phyloP scores from a whole-genome alignment of 2,113 vertebrate species.

The Albula goreensis region DNA sequence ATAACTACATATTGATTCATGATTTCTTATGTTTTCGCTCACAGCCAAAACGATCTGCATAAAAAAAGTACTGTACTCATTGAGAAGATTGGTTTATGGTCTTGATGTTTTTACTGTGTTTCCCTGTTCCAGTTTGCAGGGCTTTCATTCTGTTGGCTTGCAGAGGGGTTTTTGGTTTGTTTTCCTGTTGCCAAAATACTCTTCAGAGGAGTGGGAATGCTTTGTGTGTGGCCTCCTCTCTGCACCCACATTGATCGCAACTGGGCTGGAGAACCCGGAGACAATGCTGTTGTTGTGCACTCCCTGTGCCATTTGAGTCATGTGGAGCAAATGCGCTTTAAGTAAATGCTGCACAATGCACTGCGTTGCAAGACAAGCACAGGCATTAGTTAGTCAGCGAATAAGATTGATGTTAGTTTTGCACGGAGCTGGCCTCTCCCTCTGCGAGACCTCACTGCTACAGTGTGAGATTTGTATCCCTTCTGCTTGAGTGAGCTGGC shows the following conservation, averaged over 20 bases:
- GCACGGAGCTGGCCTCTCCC: background rate
- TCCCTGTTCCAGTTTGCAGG: constrained; percentile 41
- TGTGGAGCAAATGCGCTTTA: background rate
- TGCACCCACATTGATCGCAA: constrained; percentile 16
- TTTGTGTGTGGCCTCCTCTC: constrained; percentile 18
- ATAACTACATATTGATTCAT: background rate
- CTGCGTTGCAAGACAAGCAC: background rate
- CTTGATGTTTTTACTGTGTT: constrained; percentile 43
- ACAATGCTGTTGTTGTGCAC: constrained; percentile 6
- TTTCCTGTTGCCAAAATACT: background rate
- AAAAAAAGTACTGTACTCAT: constrained; percentile 48
- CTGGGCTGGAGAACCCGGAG: constrained; percentile 6
- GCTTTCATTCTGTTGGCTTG: constrained; percentile 23
- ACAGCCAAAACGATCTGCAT: background rate
- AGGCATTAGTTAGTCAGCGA: background rate
- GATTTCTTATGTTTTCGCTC: background rate
- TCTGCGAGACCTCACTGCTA: background rate
- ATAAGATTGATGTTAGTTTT: background rate
- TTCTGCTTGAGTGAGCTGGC: background rate
- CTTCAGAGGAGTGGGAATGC: constrained; percentile 1
- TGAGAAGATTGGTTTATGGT: constrained; percentile 5
- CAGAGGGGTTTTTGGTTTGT: constrained; percentile 18
- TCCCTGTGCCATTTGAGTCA: background rate
- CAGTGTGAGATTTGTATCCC: background rate
- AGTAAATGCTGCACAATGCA: background rate